Conservation (phyloP, 2,888 invertebrate species). For the Agriopis marginaria region DNA sequence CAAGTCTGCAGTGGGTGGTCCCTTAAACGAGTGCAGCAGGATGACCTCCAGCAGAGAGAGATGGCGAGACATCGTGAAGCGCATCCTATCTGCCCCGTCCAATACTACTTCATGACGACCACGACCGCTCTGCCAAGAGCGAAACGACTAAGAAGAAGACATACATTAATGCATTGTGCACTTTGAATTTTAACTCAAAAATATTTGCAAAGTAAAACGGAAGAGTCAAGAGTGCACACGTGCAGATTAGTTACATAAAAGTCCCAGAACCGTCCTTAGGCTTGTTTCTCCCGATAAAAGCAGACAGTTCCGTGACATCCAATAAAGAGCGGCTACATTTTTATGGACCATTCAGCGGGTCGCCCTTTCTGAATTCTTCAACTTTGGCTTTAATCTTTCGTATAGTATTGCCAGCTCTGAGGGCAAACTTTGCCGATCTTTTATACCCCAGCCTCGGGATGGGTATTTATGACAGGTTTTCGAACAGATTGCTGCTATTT, state of each 20-base stretch:
- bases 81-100: too few species aligned
- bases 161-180: too few species aligned
- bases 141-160: too few species aligned
- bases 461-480: conserved; percentile 57
- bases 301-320: conserved; percentile 65
- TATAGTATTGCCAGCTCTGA: conserved; percentile 65
- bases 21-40: too few species aligned
- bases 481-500: conserved; percentile 58
- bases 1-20: too few species aligned
- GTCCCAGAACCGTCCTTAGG: conserved; percentile 7
- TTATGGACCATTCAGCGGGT: conserved; percentile 73
- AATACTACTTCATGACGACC: too few species aligned
- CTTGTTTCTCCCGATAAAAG: conserved; percentile 44
- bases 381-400: conserved; percentile 74
- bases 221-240: background rate
- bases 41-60: too few species aligned
- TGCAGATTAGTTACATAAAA: conserved; percentile 8
- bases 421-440: conserved; percentile 66
- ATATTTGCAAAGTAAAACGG: background rate
- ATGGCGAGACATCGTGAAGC: too few species aligned
- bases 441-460: conserved; percentile 52
- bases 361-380: conserved; percentile 72
- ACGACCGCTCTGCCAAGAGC: too few species aligned
- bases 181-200: background rate
- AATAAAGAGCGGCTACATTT: conserved; percentile 73